Base-by-base conservation (phyloP, 2,113 vertebrate species). In the Cyanistes caeruleus region DNA sequence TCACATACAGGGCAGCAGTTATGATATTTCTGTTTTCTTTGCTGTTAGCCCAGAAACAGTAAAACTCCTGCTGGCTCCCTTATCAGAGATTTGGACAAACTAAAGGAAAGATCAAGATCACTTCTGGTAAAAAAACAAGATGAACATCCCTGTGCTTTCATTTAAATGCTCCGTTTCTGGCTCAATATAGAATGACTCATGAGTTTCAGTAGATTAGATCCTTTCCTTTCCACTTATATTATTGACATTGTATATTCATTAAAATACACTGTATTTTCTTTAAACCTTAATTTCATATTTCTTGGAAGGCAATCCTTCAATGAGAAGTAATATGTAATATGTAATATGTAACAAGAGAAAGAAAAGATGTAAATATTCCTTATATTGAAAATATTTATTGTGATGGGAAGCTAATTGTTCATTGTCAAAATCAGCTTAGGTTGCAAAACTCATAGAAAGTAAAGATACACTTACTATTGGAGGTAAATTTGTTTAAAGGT, bases 21-120 rank as follows among this genome's bases (percentile, higher is more conserved):
- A 58, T 87, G 93, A 79, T 96, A 96, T 96, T 97, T 96, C 86
- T 93, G 68, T 97, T 97, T 97, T 79, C 43, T 95, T 78, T 96
- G 75, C 55, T 92, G 62, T 97, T 97, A 97, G 53, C 93, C 72
- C 93, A 96, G 86, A 97, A 96, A 97, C 72, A 97, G 70, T 92
- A 90, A 84, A 92, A 63, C 87, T 95, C 95, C 95, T 97, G 94
- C 93, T 98, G 96, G 27, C 52, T 95, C 41, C 97, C 79, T 96
- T 97, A 93, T 90, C 91, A 96, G 84, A 96, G 35, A 89, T 91
- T 59, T 93, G 88, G 94, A 97, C 89, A 97, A 96, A 97, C 80
- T 79, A 63, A 83, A 93, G 56, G 49, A 90, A 97, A 94, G 78
- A 97, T 95, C 84, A 97, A 96, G 89, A 95, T 93, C 44, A 81